These are phyloP conservation scores for Lithobates sylvaticus DNA, from an alignment of 2,797 vertebrate genomes.

Conservation along the genomic window DNA sequence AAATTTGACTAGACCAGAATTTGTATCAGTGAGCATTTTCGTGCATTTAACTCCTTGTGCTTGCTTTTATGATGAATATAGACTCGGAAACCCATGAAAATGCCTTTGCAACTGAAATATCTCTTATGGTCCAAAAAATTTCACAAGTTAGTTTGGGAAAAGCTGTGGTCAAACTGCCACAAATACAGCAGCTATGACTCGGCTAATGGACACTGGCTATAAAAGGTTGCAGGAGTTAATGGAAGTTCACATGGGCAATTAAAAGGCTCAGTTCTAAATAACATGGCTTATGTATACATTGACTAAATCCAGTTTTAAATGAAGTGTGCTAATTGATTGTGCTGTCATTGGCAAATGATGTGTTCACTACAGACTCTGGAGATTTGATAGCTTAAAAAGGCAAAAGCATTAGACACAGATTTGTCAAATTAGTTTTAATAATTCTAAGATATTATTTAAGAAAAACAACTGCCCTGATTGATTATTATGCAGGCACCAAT, in stretches of 20 bases:
- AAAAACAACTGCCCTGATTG: neutral
- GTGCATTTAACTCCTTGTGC: no score
- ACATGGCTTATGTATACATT: neutral
- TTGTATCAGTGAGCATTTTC: no score
- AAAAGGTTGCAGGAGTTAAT: neutral
- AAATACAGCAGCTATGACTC: neutral
- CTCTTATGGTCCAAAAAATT: no score
- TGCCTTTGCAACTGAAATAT: no score
- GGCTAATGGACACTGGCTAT: neutral
- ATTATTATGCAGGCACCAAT: slow-evolving; percentile 36
- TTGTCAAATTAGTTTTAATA: slow-evolving; percentile 10
- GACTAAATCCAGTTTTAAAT: neutral
- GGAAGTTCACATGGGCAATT: neutral
- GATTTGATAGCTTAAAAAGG: neutral
- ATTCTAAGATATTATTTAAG: slow-evolving; percentile 5
- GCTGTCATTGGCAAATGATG: slow-evolving; percentile 3
- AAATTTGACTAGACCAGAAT: no score
- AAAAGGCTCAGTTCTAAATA: neutral
- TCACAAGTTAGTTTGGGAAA: neutral
- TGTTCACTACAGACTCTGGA: neutral
- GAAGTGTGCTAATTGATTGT: slow-evolving; percentile 26
- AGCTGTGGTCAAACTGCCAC: neutral
- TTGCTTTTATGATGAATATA: no score
- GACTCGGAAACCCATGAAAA: no score
- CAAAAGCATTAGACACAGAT: slow-evolving; percentile 27